Evolutionary conservation across 2,113 vertebrate genomes (phyloP), one percentile per base, ranked within the genome.

Genomic region (Galemys pyrenaicus): DNA sequence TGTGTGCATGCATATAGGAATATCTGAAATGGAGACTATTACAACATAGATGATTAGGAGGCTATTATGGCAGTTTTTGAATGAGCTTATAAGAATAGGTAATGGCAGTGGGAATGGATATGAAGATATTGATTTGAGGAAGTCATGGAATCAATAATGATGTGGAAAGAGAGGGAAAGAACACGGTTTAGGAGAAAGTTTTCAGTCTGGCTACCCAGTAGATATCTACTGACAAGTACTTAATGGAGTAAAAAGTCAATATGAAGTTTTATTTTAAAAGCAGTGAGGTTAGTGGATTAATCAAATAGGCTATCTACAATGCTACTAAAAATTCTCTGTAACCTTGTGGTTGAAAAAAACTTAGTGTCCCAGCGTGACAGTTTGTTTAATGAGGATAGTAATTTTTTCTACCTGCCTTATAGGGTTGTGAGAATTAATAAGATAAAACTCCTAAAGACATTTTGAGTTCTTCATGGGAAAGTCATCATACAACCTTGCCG

Each of bases 361-460:
- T 70, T 65, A 67, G 3, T 73, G 12, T 46, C 56, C 46, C 65
- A 56, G 22, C 20, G 77, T 86, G 16, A 56, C 70, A 75, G 71
- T 80, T 84, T 87, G 83, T 92, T 87, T 84, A 75, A 75, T n/a
- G 24, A 80, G 51, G 77, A 65, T 5, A 90, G 24, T 84, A 70
- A 87, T 95, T 95, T 28, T 95, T 84, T 37, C n/a, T 22, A 37
- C 17, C 22, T 77, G 19, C 24, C 41, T 95, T 82, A 77, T 4
- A 64, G 64, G 60, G 2, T n/a, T 46, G 1, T 75, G 16, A 79
- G 12, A 92, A 94, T 84, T 84, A 75, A 51, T 87, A 75, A 80
- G 30, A 68, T 74, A 79, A 94, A 82, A 94, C 91, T 86, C 26
- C 65, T 60, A 32, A 70, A 81, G 87, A 58, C 16, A 75, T 58